phyloP scores from a whole-genome alignment of 2,113 vertebrate genomes.

The Heterocephalus glaber region DNA sequence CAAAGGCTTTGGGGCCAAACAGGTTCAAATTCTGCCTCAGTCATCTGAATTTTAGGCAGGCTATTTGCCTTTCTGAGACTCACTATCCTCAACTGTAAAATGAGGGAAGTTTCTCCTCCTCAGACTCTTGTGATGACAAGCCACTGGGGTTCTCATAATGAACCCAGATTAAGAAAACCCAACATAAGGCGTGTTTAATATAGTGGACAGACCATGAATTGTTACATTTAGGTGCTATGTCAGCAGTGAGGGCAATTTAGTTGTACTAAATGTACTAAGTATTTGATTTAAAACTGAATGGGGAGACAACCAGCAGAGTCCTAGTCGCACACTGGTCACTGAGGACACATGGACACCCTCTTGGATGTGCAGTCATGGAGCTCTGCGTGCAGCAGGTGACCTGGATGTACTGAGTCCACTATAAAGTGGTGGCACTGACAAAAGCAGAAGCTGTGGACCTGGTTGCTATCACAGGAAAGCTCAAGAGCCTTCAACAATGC shows the following conservation, averaged over 20 bases:
- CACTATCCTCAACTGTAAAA: background rate
- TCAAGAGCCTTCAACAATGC: background rate
- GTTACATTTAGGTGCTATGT: background rate
- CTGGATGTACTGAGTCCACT: background rate
- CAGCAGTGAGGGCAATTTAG: background rate
- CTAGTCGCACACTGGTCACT: background rate
- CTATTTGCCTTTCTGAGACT: background rate
- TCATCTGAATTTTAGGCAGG: background rate
- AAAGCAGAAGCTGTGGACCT: background rate
- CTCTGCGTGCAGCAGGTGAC: background rate
- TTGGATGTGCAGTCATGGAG: accelerated
- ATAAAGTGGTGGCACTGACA: background rate
- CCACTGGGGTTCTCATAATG: background rate
- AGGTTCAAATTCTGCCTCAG: background rate
- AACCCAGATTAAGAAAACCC: background rate
- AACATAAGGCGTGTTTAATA: background rate
- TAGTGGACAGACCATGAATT: background rate
- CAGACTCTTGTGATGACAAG: background rate
- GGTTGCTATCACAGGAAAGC: background rate
- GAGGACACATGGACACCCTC: background rate
- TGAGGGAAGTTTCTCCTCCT: background rate
- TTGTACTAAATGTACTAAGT: background rate
- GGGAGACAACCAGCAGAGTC: background rate
- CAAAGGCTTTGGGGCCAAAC: background rate
- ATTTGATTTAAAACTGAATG: background rate